Base-by-base conservation (phyloP, 2,888 invertebrate genomes). In the Coleophora deauratella region DNA sequence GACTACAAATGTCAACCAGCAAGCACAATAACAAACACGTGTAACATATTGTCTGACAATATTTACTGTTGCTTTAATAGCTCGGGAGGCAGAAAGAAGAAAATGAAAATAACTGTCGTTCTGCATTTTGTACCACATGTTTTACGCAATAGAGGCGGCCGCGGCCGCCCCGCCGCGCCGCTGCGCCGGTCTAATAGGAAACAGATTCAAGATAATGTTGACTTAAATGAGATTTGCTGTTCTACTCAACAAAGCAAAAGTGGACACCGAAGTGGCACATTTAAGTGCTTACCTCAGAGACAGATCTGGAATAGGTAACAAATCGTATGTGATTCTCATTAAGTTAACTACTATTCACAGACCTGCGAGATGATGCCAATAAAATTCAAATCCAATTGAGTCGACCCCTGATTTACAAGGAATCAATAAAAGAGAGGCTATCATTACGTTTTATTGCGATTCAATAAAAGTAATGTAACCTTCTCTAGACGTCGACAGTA, bases 21-120 rank as follows among this genome's bases (percentile, higher is more conserved):
- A 65, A 67, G 64, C 72, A 65, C 72, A 72, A 77, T 67, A 66
- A 74, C 78, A 66, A 80, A 84, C 84, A 84, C 67, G 63, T 84
- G 84, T 84, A 76, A 70, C 78, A 78, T 73, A 82, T 79, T 81
- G 82, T 81, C 69, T 69, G 74, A 82, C 81, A 82, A 79, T 78
- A 81, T 82, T 77, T 74, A 81, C 71, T 67, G 74, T 70, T 68
- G 72, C 72, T 79, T 80, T 79, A 79, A 79, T 79, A 77, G 69
- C 66, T 64, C 58, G 64, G 59, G 66, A 65, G 65, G 62, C 65
- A 67, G 58, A 66, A 62, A 62, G 59, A 60, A 71, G 66, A 71
- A 72, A 72, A 71, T 76, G 57, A 69, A 71, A 77, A 68, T 70
- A 69, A 67, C 65, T 54, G 55, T 53, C 66, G 57, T 59, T 65